phyloP scores from a whole-genome alignment of 2,888 invertebrate species.

The Heliconius charithonia region DNA sequence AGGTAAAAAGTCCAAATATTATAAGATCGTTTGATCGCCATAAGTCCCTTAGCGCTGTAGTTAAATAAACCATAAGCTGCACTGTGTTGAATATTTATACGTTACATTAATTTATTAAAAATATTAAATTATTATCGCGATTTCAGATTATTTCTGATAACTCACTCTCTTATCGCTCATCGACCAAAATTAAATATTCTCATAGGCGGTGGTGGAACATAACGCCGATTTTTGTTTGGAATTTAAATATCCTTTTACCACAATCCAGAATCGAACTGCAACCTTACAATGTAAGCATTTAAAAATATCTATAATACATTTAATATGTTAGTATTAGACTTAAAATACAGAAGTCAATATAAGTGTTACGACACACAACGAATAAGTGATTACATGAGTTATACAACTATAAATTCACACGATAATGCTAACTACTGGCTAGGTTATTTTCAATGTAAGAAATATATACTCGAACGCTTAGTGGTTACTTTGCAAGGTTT shows the following conservation, averaged over 20 bases:
- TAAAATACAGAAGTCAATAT: background rate
- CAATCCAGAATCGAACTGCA: background rate
- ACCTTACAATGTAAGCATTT: background rate
- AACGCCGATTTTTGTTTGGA: background rate
- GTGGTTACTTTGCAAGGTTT: background rate
- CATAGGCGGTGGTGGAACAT: background rate
- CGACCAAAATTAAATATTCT: background rate
- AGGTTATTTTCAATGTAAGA: conserved; percentile 18
- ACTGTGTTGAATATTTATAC: no score
- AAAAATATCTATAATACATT: background rate
- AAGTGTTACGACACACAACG: background rate
- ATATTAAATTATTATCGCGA: no score
- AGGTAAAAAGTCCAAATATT: no score
- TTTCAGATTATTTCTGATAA: background rate
- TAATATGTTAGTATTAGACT: background rate
- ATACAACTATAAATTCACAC: conserved; percentile 24
- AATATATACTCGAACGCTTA: background rate
- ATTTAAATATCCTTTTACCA: background rate
- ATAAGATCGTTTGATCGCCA: no score
- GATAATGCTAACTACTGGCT: background rate
- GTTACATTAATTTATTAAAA: no score
- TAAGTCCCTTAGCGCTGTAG: no score
- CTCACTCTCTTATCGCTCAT: background rate
- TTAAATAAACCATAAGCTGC: no score
- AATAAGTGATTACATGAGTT: conserved; percentile 16